phyloP scores from a whole-genome alignment of 1,140 invertebrate genomes.

The Zaprionus ornatus region DNA sequence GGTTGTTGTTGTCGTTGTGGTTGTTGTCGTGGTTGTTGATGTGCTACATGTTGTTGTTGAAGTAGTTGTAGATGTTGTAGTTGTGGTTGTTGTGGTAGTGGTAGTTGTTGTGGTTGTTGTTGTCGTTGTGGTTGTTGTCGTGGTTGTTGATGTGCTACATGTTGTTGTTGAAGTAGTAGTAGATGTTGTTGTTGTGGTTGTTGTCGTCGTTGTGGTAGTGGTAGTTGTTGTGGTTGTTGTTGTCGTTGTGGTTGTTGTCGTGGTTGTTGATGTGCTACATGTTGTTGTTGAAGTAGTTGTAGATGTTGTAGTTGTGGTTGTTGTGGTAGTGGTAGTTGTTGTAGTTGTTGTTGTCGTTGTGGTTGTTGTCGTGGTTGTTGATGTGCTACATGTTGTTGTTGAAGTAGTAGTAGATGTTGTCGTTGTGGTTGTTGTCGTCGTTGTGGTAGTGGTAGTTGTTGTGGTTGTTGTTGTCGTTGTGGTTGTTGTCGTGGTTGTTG shows the following conservation, averaged over 20 bases:
- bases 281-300: slow-evolving; percentile 21
- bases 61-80: not conserved
- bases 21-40: slow-evolving; percentile 8
- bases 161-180: slow-evolving; percentile 10
- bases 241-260: not conserved
- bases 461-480: not conserved
- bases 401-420: slow-evolving; percentile 2
- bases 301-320: slow-evolving; percentile 3
- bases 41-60: slow-evolving; percentile 19
- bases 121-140: slow-evolving; percentile 13
- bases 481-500: not conserved
- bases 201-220: not conserved
- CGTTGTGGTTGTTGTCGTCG: slow-evolving; percentile 1
- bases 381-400: slow-evolving; percentile 11
- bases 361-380: not conserved
- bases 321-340: not conserved
- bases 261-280: not conserved
- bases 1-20: not conserved
- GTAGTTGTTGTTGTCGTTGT: slow-evolving; percentile 16
- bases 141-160: not conserved
- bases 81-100: not conserved
- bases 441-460: not conserved
- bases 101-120: slow-evolving; percentile 20
- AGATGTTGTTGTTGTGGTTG: slow-evolving; percentile 1
- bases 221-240: slow-evolving; percentile 17